Evolutionary conservation across 2,113 vertebrate genomes (phyloP).

Genomic region (Lamprologus lemairii): DNA sequence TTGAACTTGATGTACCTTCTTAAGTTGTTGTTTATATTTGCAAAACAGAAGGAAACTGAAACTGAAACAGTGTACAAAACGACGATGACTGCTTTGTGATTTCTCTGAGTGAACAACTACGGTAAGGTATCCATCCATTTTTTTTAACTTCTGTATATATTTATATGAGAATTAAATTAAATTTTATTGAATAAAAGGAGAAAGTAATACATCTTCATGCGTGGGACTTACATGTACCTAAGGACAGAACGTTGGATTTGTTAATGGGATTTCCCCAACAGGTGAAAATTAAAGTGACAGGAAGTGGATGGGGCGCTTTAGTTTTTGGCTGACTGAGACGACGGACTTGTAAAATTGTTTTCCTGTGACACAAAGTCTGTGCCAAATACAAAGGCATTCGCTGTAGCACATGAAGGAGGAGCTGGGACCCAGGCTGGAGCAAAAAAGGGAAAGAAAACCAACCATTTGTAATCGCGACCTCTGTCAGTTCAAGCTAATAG

Average conservation of each 20-base stretch:
- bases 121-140: background rate
- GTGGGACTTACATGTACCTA: background rate
- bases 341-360: background rate
- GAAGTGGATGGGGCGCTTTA: background rate
- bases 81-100: background rate
- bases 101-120: background rate
- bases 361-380: background rate
- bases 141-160: background rate
- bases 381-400: background rate
- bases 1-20: background rate
- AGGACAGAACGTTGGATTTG: background rate
- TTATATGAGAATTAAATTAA: background rate
- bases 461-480: background rate
- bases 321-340: background rate
- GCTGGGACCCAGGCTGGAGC: background rate
- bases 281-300: background rate
- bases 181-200: background rate
- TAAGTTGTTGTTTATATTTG: background rate
- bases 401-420: background rate
- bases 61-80: background rate
- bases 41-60: background rate
- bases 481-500: background rate
- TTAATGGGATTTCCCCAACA: background rate
- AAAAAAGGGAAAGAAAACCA: background rate
- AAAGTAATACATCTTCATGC: background rate